Base-by-base conservation (phyloP, 2,797 vertebrate species). In the Semotilus atromaculatus region DNA sequence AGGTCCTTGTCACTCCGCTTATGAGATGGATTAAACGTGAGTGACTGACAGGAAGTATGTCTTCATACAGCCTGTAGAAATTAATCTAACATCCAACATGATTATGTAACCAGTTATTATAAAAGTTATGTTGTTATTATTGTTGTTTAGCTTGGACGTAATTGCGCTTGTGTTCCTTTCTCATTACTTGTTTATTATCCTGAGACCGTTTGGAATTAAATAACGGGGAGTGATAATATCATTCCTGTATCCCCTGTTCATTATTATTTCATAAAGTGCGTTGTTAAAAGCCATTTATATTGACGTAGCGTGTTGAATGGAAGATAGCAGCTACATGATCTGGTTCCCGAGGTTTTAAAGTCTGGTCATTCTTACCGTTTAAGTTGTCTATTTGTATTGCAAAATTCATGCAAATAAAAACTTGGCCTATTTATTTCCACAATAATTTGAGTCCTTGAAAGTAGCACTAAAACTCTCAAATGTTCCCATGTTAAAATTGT, bases 181-280 rank as follows among this genome's bases (percentile, higher is more conserved):
- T 72, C 64, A 79, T 78, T 72, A 79, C 74, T 72, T 62, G 55
- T 84, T 84, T 75, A 84, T 71, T 84, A 71, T 71, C 73, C 38
- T 8, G 83, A 79, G 83, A 78, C 51, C 16, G 23, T 38, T 79
- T 51, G 31, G 23, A 71, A 84, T 84, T n/a, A 60, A 71, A 77
- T 71, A 78, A 67, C 48, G 5, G 53, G 21, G 29, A 45, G 83
- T 62, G 29, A 62, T 84, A 79, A 78, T 84, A 62, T 62, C 29
- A 31, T 70, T 68, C 53, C 21, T 62, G 53, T 78, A 71, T 62
- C 40, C 71, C 66, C 75, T 60, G 66, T 84, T 84, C 53, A 72
- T 79, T 78, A 84, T 84, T 79, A 62, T 55, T 79, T 84, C 66
- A 71, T 79, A 71, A 79, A n/a, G 53, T 70, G 34, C 8, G 14